Percentiles rank a stretch among this genome's conserved stretches.
Conservation (phyloP, 2,888 invertebrate genomes). For the Pantelozetes paolii region DNA sequence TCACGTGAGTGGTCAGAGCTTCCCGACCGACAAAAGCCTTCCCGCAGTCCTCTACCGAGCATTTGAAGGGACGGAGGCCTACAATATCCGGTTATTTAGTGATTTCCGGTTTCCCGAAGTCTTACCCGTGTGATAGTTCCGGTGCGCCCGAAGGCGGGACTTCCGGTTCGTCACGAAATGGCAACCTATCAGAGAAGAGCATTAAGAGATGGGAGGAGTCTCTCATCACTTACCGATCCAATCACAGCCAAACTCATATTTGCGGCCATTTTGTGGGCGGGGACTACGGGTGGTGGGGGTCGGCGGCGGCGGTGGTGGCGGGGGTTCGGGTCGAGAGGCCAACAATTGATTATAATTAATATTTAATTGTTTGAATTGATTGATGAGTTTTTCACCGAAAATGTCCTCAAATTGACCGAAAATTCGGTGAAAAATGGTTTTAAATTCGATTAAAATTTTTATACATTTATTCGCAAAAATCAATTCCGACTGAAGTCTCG, state of each 20-base stretch:
- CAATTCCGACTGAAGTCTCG: background rate
- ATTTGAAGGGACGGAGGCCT: background rate
- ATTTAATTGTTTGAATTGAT: background rate
- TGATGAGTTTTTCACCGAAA: background rate
- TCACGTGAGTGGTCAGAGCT: background rate
- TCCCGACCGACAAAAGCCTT: background rate
- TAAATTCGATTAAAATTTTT: background rate
- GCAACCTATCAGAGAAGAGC: background rate
- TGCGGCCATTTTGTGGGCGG: too few relatives aligned
- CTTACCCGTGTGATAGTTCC: constrained; percentile 11
- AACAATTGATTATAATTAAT: background rate
- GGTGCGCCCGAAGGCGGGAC: background rate
- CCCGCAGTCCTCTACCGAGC: background rate
- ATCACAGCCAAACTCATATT: background rate
- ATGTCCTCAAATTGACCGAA: background rate
- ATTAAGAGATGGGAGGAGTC: too few relatives aligned
- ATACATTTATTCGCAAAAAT: constrained; percentile 6
- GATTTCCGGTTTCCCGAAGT: too few relatives aligned
- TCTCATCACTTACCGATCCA: too few relatives aligned
- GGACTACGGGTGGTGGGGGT: too few relatives aligned
- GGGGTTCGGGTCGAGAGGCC: background rate
- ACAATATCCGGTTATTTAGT: too few relatives aligned
- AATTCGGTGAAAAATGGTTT: background rate
- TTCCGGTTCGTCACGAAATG: background rate
- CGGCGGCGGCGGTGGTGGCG: too few relatives aligned